Percentiles rank a stretch among this genome's conserved stretches.
Evolutionary conservation across 2,797 vertebrate genomes (phyloP).

Genomic region (Rhinogobio ventralis): DNA sequence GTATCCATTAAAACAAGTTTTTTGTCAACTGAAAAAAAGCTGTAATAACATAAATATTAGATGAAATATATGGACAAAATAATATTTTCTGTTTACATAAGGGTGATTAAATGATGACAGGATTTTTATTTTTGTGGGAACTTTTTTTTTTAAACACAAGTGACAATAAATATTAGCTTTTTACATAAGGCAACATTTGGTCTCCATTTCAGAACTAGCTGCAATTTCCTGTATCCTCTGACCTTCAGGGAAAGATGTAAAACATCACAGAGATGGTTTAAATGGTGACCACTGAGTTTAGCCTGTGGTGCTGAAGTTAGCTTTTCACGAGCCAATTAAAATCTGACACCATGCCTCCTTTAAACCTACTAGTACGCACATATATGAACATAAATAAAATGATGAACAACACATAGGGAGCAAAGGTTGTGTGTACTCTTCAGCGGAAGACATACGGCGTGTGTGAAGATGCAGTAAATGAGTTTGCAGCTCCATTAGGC

Average conservation of each 20-base stretch:
- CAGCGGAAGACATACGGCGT: constrained; percentile 17
- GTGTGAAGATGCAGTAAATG: constrained; percentile 24
- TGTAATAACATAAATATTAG: background rate
- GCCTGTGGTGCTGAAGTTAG: constrained; percentile 36
- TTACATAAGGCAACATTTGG: constrained; percentile 33
- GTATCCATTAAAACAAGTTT: background rate
- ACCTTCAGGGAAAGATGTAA: constrained; percentile 50
- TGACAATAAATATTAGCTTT: background rate
- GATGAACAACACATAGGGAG: constrained; percentile 8
- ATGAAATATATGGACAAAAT: constrained; percentile 7
- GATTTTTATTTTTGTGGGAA: background rate
- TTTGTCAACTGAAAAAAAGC: background rate
- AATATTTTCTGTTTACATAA: background rate
- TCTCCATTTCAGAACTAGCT: constrained; percentile 33
- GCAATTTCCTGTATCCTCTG: constrained; percentile 30
- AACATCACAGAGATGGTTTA: constrained; percentile 51
- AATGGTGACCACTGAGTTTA: constrained; percentile 43
- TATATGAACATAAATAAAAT: constrained; percentile 29
- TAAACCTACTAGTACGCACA: constrained; percentile 25
- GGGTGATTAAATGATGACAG: background rate
- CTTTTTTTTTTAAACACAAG: background rate
- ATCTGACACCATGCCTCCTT: constrained; percentile 27
- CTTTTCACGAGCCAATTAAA: constrained; percentile 43
- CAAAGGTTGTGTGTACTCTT: constrained; percentile 38
- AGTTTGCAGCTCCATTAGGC: constrained; percentile 39